A percentile compares a stretch with the other conserved stretches of the same genome.
Conservation (phyloP, 2,113 vertebrate genomes). For the Ranitomeya variabilis region DNA sequence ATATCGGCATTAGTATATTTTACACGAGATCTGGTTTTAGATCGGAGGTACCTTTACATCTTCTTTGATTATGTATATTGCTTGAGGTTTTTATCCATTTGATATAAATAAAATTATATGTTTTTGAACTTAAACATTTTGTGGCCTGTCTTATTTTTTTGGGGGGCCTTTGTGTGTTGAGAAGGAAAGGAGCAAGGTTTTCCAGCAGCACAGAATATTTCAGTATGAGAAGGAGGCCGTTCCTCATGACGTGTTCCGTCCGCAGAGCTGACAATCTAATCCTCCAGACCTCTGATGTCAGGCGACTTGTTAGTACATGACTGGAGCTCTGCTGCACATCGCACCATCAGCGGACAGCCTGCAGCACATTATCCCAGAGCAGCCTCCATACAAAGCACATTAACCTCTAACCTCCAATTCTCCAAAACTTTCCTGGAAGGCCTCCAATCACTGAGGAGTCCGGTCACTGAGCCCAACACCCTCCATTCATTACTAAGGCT, state of each 20-base stretch:
- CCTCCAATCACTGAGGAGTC: not conserved
- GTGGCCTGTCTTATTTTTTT: too few relatives aligned
- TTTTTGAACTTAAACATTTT: too few relatives aligned
- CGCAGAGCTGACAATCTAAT: constrained; percentile 1
- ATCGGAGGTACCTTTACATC: too few relatives aligned
- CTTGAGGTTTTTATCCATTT: too few relatives aligned
- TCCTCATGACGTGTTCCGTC: not conserved
- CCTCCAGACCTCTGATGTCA: not conserved
- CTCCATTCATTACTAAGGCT: not conserved
- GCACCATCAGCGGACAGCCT: not conserved
- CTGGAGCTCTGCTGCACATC: not conserved
- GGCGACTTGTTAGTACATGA: not conserved
- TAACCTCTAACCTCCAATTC: constrained; percentile 15
- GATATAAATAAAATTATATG: too few relatives aligned
- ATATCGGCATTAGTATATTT: too few relatives aligned
- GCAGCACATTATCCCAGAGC: not conserved
- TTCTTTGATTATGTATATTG: too few relatives aligned
- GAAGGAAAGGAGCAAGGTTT: not conserved
- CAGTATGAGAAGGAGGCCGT: not conserved
- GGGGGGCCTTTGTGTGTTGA: too few relatives aligned
- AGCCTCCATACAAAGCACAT: not conserved
- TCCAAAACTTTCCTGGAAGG: not conserved
- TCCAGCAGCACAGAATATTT: not conserved
- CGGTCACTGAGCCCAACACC: not conserved
- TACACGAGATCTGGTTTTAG: too few relatives aligned